Evolutionary conservation across 1,140 invertebrate genomes (phyloP).

Genomic region (Anoplolepis gracilipes): DNA sequence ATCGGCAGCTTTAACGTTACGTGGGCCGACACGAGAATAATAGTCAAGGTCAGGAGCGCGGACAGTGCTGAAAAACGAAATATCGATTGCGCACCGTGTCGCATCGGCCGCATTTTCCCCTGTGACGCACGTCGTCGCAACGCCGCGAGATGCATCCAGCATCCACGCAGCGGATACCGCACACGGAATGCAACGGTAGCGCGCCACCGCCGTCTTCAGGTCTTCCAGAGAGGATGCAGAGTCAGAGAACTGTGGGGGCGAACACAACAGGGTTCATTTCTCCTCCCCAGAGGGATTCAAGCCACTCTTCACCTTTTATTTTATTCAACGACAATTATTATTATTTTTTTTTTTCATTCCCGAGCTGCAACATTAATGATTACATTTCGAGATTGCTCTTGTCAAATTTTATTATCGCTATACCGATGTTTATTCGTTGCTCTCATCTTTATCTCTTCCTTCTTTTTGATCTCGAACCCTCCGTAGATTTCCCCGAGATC

Average conservation of each 20-base stretch:
- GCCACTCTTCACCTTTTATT: background rate
- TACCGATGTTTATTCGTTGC: background rate
- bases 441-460: background rate
- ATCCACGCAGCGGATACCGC: slow-evolving; percentile 21
- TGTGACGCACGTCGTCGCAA: slow-evolving; percentile 52
- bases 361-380: background rate
- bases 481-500: background rate
- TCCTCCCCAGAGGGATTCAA: background rate
- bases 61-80: slow-evolving; percentile 62
- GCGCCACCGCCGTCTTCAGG: background rate
- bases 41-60: slow-evolving; percentile 58
- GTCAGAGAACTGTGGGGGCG: too few relatives aligned
- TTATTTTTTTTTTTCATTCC: background rate
- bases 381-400: too few relatives aligned
- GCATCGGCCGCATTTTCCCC: slow-evolving; percentile 55
- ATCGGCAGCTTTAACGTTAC: slow-evolving; percentile 58
- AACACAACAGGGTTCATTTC: background rate
- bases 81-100: slow-evolving; percentile 56
- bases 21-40: slow-evolving; percentile 61
- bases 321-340: background rate
- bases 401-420: background rate
- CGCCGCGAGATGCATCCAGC: slow-evolving; percentile 54
- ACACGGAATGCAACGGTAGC: slow-evolving; percentile 4
- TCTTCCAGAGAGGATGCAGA: background rate
- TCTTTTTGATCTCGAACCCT: background rate